phyloP scores from a whole-genome alignment of 2,888 invertebrate genomes.

The Eutolmus rufibarbis region DNA sequence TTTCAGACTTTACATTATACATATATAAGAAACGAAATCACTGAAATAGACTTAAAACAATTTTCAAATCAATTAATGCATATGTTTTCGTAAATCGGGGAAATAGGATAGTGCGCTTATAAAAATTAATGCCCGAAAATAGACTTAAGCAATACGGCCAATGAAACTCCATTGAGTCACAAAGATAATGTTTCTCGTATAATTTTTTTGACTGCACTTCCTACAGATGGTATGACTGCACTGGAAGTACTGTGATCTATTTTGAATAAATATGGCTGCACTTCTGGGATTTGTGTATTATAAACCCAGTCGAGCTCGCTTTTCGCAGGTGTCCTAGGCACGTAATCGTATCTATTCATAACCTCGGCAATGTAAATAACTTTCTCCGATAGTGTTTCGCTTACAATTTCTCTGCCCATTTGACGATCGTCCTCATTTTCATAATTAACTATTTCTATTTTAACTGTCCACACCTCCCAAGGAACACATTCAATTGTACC shows the following conservation, averaged over 20 bases:
- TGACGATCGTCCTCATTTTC: slow-evolving; percentile 88
- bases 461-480: slow-evolving; percentile 98
- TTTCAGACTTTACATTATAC: not conserved
- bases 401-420: slow-evolving; percentile 85
- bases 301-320: slow-evolving; percentile 93
- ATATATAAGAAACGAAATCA: not conserved
- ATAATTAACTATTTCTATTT: slow-evolving; percentile 85
- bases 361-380: slow-evolving; percentile 93
- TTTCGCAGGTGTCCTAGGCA: slow-evolving; percentile 94
- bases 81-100: not conserved
- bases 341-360: slow-evolving; percentile 94
- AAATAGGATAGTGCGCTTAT: not conserved
- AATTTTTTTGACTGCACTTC: slow-evolving; percentile 88
- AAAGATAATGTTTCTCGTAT: slow-evolving; percentile 83
- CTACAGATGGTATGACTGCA: slow-evolving; percentile 80
- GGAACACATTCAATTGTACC: slow-evolving; percentile 86
- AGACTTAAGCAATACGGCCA: not conserved
- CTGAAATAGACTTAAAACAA: not conserved
- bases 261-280: slow-evolving; percentile 97
- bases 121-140: slow-evolving; percentile 4
- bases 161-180: slow-evolving; percentile 63
- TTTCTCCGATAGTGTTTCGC: slow-evolving; percentile 89
- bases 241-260: slow-evolving; percentile 84
- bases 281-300: slow-evolving; percentile 90
- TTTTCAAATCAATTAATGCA: not conserved